Conservation (phyloP, 64 coral and sea anemone species). For the Montipora sp. region DNA sequence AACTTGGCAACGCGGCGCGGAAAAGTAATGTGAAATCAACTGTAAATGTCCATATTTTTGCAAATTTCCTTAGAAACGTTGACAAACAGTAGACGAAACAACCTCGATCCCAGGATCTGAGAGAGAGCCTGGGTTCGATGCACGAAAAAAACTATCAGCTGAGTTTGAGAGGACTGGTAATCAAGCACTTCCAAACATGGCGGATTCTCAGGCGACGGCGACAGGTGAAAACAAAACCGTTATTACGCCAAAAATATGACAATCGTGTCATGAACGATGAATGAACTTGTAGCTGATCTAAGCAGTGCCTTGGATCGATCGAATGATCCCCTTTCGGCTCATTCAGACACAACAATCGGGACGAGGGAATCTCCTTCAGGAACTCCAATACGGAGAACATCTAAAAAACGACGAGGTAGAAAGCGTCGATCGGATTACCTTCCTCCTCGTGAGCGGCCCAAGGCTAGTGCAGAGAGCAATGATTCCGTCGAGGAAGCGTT, state of each 20-base stretch:
- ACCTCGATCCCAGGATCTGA: too few species aligned
- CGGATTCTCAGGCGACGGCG: too few species aligned
- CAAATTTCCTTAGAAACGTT: too few species aligned
- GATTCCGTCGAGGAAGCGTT: conserved; percentile 94
- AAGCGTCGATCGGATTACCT: conserved; percentile 91
- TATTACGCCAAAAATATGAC: neutral
- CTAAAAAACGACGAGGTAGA: conserved; percentile 79
- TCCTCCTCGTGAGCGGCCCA: conserved; percentile 66
- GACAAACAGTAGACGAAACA: too few species aligned
- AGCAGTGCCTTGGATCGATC: conserved; percentile 78
- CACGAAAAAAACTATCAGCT: too few species aligned
- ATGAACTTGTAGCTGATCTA: conserved; percentile 86
- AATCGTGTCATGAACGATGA: conserved; percentile 24
- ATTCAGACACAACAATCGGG: conserved; percentile 89
- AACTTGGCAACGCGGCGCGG: too few species aligned
- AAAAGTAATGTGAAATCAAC: too few species aligned
- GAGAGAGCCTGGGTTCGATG: too few species aligned
- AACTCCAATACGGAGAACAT: conserved; percentile 75
- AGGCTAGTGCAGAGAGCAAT: conserved; percentile 84
- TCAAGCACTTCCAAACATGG: too few species aligned
- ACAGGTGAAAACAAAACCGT: too few species aligned
- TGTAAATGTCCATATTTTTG: too few species aligned
- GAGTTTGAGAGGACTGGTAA: too few species aligned
- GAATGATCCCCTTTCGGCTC: conserved; percentile 79
- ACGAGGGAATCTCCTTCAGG: conserved; percentile 86